A percentile compares a stretch with the other conserved stretches of the same genome.
phyloP scores from a whole-genome alignment of 2,888 invertebrate genomes.

The Prosapia bicincta region DNA sequence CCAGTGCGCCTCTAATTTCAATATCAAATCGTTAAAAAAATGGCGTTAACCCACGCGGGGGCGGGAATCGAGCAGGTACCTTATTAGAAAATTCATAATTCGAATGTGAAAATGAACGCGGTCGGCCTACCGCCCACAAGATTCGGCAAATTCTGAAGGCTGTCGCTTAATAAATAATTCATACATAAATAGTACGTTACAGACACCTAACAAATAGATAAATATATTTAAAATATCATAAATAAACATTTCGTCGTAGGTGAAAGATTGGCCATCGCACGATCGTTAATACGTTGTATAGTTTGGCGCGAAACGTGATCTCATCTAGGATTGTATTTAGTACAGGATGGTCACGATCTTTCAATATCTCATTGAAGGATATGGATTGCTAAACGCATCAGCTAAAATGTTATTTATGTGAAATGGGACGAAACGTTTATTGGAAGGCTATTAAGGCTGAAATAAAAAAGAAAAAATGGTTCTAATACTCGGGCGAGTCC shows the following conservation, averaged over 20 bases:
- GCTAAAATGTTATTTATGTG: too few relatives aligned
- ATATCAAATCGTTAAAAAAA: not conserved
- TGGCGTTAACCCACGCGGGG: not conserved
- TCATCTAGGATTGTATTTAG: too few relatives aligned
- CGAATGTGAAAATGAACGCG: not conserved
- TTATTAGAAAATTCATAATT: not conserved
- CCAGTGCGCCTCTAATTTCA: not conserved
- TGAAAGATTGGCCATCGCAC: not conserved
- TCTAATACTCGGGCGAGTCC: too few relatives aligned
- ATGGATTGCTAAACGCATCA: too few relatives aligned
- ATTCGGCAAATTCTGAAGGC: not conserved
- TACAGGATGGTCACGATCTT: too few relatives aligned
- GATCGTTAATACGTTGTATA: too few relatives aligned
- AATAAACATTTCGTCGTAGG: not conserved
- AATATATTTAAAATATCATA: not conserved
- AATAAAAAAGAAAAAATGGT: too few relatives aligned
- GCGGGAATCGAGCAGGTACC: not conserved
- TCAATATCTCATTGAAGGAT: too few relatives aligned
- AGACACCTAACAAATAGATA: not conserved
- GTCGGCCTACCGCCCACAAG: not conserved
- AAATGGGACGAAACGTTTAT: too few relatives aligned
- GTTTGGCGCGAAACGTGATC: too few relatives aligned
- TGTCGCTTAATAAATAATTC: not conserved
- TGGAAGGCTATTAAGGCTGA: too few relatives aligned
- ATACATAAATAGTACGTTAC: not conserved